These are phyloP conservation scores for Philopotamus ludificatus DNA, from an alignment of 1,140 invertebrate genomes.

Conservation along the genomic window DNA sequence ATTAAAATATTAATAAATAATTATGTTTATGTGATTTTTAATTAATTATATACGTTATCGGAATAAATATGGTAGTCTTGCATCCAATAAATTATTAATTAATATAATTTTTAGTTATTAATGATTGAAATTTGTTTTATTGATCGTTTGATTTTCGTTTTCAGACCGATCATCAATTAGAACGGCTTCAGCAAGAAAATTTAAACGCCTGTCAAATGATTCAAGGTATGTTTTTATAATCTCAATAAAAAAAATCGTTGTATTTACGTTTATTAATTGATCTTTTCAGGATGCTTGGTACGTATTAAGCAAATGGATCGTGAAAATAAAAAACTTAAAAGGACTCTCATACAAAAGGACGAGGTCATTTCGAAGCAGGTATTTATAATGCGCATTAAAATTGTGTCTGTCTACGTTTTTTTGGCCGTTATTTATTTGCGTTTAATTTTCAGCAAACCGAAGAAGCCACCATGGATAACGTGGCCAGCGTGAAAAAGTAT, in stretches of 20 bases:
- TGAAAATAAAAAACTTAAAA: slow-evolving; percentile 35
- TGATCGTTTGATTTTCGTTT: too few species aligned
- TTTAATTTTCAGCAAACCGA: slow-evolving; percentile 4
- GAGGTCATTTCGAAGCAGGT: slow-evolving; percentile 28
- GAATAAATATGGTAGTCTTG: too few species aligned
- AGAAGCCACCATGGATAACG: slow-evolving; percentile 46
- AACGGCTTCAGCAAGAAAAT: slow-evolving; percentile 61
- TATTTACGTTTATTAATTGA: slow-evolving; percentile 9
- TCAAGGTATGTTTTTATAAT: slow-evolving; percentile 45
- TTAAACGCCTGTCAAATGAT: slow-evolving; percentile 62
- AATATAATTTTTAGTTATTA: too few species aligned
- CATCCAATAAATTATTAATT: too few species aligned
- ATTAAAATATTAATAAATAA: too few species aligned
- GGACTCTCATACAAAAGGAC: slow-evolving; percentile 27
- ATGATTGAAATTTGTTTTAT: too few species aligned
- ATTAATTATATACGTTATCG: too few species aligned
- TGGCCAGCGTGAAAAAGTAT: slow-evolving; percentile 52
- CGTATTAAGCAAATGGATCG: slow-evolving; percentile 35
- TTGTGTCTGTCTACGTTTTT: too few species aligned
- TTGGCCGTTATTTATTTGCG: background rate
- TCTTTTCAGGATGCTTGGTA: slow-evolving; percentile 33
- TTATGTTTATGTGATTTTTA: too few species aligned
- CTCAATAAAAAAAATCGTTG: background rate
- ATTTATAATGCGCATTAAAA: too few species aligned
- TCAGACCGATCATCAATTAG: slow-evolving; percentile 48